Evolutionary conservation across 2,888 invertebrate genomes (phyloP).

Genomic region (Hyles lineata): DNA sequence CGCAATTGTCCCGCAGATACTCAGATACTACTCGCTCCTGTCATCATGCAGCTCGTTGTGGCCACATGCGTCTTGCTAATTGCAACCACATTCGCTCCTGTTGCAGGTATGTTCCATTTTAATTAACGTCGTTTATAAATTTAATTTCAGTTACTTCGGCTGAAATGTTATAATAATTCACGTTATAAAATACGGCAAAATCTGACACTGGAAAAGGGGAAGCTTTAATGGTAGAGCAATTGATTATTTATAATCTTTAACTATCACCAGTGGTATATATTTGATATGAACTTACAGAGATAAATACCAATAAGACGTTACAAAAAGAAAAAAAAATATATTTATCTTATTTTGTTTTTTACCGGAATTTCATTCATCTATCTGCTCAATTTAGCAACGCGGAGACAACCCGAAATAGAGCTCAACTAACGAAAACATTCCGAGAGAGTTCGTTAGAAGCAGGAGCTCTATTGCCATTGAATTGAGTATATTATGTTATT

Average conservation of each 20-base stretch:
- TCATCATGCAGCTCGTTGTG: conserved; percentile 79
- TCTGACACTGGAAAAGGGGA: too few relatives aligned
- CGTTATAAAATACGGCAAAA: too few relatives aligned
- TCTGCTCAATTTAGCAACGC: not conserved
- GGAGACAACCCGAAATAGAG: not conserved
- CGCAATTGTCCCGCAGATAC: conserved; percentile 54
- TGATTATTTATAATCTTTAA: too few relatives aligned
- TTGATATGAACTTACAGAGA: too few relatives aligned
- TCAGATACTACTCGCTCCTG: conserved; percentile 55
- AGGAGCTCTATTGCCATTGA: not conserved
- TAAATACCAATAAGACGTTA: too few relatives aligned
- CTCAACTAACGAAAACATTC: not conserved
- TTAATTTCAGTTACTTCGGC: not conserved
- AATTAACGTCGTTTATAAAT: not conserved
- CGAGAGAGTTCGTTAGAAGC: not conserved
- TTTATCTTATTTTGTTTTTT: too few relatives aligned
- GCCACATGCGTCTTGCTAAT: conserved; percentile 83
- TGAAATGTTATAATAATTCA: too few relatives aligned
- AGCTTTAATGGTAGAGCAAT: too few relatives aligned
- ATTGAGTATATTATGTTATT: not conserved
- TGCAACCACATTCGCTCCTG: conserved; percentile 80
- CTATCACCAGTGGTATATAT: too few relatives aligned
- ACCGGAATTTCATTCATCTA: too few relatives aligned
- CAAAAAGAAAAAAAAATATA: too few relatives aligned
- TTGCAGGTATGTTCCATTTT: conserved; percentile 79